Base-by-base conservation (phyloP, 2,113 vertebrate species). In the Pica pica region DNA sequence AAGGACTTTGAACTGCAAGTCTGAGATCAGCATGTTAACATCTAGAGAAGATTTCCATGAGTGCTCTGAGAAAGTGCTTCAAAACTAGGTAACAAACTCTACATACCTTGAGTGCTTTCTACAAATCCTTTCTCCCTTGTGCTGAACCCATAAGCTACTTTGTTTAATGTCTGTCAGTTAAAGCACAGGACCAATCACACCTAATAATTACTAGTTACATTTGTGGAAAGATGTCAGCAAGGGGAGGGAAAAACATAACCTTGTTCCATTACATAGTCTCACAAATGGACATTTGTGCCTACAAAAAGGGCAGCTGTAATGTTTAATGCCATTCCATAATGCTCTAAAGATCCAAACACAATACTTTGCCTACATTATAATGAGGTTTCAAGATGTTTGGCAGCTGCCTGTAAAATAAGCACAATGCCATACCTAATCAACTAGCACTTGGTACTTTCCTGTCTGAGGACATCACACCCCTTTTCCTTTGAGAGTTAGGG, bases 241-340 rank as follows among this genome's bases (percentile, higher is more conserved):
- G 35, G 13, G 13, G 5, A 24, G 4, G 2, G 3, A 7, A 4
- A 11, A 78, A 47, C 27, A 20, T 4, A 1, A 70, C 4, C 37
- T 71, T 82, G 5, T 33, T 63, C 35, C 14, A 10, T 26, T 22
- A 13, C 9, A 67, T 6, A 18, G 18, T 67, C 27, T 63, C 74
- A 70, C 16, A 35, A 31, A 69, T 3, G 27, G 39, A 63, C 33
- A 39, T 37, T 33, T 73, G 22, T 71, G 33, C n/a, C 20, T 64
- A 57, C 49, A 85, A n/a, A 74, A 89, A 44, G 3, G 17, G 22
- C 49, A 79, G 10, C 33, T 9, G 0, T 37, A 37, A 44, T 9
- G 1, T 46, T 63, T 86, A 70, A 28, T 6, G 4, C 5, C 22
- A 53, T 73, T 79, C 64, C 74, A 42, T 7, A 35, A 10, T 3